Evolutionary conservation across 2,888 invertebrate genomes (phyloP).

Genomic region (Lucinisca nassula): DNA sequence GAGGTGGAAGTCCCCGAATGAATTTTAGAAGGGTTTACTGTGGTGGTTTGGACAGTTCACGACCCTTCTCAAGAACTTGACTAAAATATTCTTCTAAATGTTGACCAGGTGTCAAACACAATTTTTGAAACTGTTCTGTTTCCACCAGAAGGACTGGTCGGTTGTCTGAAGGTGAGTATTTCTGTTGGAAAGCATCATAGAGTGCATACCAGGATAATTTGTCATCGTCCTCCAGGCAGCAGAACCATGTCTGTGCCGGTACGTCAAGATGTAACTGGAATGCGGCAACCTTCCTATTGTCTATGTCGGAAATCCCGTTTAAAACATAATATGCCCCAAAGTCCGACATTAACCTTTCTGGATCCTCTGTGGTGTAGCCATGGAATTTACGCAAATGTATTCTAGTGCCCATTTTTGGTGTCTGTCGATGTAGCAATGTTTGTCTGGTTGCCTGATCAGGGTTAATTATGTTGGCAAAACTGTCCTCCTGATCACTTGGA

Average conservation of each 20-base stretch:
- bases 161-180: not conserved
- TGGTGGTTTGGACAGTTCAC: too few relatives aligned
- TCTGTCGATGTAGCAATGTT: not conserved
- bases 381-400: not conserved
- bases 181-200: not conserved
- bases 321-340: too few relatives aligned
- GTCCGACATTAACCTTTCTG: not conserved
- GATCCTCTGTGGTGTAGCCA: not conserved
- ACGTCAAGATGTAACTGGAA: not conserved
- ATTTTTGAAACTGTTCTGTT: not conserved
- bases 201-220: not conserved
- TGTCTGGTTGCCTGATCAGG: not conserved
- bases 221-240: not conserved
- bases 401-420: not conserved
- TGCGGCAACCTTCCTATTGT: not conserved
- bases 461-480: not conserved
- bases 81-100: not conserved
- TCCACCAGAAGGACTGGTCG: not conserved
- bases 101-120: not conserved
- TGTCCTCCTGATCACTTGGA: not conserved
- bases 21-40: not conserved
- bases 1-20: not conserved
- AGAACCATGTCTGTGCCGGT: not conserved
- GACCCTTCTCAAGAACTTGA: too few relatives aligned
- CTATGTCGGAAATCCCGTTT: not conserved